These are phyloP conservation scores for Dallia pectoralis DNA, from an alignment of 2,797 vertebrate genomes.

Conservation along the genomic window DNA sequence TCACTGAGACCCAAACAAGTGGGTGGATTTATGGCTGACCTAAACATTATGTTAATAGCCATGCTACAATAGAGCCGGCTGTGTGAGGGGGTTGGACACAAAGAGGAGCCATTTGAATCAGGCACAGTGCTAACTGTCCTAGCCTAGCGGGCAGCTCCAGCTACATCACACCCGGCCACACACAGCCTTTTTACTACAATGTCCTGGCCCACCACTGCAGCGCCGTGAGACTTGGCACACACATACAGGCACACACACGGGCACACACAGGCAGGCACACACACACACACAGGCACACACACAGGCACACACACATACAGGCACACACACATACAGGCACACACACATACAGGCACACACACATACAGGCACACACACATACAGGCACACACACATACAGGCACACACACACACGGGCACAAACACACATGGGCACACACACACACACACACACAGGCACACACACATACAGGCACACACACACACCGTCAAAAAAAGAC, in stretches of 20 bases:
- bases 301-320: slow-evolving; percentile 28
- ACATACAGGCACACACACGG: slow-evolving; percentile 32
- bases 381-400: background rate
- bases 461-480: slow-evolving; percentile 2
- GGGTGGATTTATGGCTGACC: slow-evolving; percentile 52
- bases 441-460: slow-evolving; percentile 27
- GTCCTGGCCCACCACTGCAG: slow-evolving; percentile 28
- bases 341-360: slow-evolving; percentile 15
- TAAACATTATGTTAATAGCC: slow-evolving; percentile 35
- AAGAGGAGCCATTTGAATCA: slow-evolving; percentile 42
- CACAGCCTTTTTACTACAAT: slow-evolving; percentile 39
- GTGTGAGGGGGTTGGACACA: slow-evolving; percentile 31
- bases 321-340: slow-evolving; percentile 26
- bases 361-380: slow-evolving; percentile 35
- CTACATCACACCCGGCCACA: slow-evolving; percentile 56
- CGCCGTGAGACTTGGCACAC: slow-evolving; percentile 23
- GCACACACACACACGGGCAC: too few relatives aligned
- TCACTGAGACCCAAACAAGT: background rate
- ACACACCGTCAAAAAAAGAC: background rate
- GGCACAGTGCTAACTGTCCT: slow-evolving; percentile 43
- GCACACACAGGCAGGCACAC: background rate
- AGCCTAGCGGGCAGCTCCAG: slow-evolving; percentile 49
- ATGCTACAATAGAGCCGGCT: background rate
- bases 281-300: background rate
- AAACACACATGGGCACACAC: too few relatives aligned